Evolutionary conservation across 2,888 invertebrate genomes (phyloP).

Genomic region (Drosophila mimica): DNA sequence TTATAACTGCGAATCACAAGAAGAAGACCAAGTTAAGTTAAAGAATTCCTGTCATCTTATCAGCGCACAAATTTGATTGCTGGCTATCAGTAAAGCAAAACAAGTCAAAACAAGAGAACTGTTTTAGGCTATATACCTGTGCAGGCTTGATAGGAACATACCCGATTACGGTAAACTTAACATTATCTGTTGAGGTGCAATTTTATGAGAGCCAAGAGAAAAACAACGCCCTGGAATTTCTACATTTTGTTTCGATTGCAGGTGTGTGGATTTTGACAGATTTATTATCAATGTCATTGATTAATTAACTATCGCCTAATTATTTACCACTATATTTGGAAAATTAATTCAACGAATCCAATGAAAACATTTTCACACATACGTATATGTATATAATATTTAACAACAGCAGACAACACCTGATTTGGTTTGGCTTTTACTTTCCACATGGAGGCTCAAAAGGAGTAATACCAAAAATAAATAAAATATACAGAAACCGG

Average conservation of each 20-base stretch:
- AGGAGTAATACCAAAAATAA: not conserved
- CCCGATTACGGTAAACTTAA: slow-evolving; percentile 37
- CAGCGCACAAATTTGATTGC: slow-evolving; percentile 39
- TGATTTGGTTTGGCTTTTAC: not conserved
- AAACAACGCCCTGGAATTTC: not conserved
- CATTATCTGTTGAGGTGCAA: slow-evolving; percentile 36
- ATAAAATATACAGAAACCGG: not conserved
- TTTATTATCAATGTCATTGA: not conserved
- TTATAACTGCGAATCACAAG: not conserved
- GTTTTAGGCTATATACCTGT: slow-evolving; percentile 49
- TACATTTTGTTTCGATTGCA: not conserved
- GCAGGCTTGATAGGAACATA: slow-evolving; percentile 37
- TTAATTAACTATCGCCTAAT: not conserved
- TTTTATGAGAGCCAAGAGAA: not conserved
- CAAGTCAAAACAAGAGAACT: slow-evolving; percentile 37
- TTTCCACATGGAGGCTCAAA: not conserved
- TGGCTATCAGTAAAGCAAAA: slow-evolving; percentile 43
- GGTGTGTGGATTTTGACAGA: not conserved
- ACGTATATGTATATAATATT: not conserved
- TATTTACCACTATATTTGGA: slow-evolving; percentile 1
- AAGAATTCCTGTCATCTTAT: slow-evolving; percentile 49
- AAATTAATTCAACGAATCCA: not conserved
- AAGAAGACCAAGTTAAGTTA: slow-evolving; percentile 6
- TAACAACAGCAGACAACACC: not conserved
- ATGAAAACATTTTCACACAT: slow-evolving; percentile 2